Conservation (phyloP, 1,140 invertebrate species). For the Drosophila erecta region DNA sequence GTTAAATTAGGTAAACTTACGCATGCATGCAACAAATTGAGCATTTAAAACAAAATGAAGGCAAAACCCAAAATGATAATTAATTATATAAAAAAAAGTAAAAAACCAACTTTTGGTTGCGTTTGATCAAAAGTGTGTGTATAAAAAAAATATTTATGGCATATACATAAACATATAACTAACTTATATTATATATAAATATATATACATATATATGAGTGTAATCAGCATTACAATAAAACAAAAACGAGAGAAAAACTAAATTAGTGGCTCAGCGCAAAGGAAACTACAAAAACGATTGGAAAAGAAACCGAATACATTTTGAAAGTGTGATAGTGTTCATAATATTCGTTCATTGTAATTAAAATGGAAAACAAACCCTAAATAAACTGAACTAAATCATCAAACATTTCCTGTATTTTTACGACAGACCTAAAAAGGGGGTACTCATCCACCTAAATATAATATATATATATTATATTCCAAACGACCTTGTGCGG, state of each 20-base stretch:
- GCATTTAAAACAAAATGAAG: constrained; percentile 63
- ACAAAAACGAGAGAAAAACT: constrained; percentile 43
- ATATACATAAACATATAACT: constrained; percentile 64
- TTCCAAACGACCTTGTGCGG: constrained; percentile 6
- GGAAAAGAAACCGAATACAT: constrained; percentile 55
- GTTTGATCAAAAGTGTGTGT: constrained; percentile 77
- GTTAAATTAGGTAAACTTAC: constrained; percentile 61
- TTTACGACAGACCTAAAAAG: too few relatives aligned
- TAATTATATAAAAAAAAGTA: constrained; percentile 21
- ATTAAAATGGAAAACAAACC: constrained; percentile 61
- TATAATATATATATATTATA: not conserved
- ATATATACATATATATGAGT: constrained; percentile 63
- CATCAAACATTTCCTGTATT: constrained; percentile 2
- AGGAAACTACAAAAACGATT: constrained; percentile 36
- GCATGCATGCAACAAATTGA: constrained; percentile 71
- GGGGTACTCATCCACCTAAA: too few relatives aligned
- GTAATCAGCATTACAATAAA: constrained; percentile 76
- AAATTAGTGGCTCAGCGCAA: constrained; percentile 69
- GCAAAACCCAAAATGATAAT: constrained; percentile 16
- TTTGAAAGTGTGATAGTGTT: constrained; percentile 82
- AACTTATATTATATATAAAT: constrained; percentile 64
- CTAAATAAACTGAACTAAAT: constrained; percentile 59
- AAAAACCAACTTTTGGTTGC: constrained; percentile 70
- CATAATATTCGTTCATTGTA: constrained; percentile 82
- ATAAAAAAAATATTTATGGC: constrained; percentile 59